Evolutionary conservation across 2,888 invertebrate genomes (phyloP).

Genomic region (Tholera decimalis): DNA sequence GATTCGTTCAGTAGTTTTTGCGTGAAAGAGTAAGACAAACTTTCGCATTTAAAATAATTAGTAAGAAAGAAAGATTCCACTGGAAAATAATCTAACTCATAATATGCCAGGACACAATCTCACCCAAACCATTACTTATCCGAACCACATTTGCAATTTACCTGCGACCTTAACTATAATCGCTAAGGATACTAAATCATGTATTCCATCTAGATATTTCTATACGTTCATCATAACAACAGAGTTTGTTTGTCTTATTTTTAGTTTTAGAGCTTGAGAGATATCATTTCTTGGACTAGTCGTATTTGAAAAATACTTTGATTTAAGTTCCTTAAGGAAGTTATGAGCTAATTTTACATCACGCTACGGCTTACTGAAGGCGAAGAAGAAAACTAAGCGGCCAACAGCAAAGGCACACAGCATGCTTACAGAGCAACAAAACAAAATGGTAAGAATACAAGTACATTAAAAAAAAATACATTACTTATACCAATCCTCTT

Average conservation of each 20-base stretch:
- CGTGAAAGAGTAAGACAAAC: too few relatives aligned
- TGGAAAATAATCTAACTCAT: conserved; percentile 22
- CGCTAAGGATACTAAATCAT: conserved; percentile 53
- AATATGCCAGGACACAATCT: not conserved
- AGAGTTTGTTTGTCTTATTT: not conserved
- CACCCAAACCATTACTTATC: conserved; percentile 3
- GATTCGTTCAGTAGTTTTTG: too few relatives aligned
- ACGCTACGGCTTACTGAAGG: not conserved
- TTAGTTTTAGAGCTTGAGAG: too few relatives aligned
- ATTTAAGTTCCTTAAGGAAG: not conserved
- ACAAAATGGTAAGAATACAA: too few relatives aligned
- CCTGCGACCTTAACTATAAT: conserved; percentile 10
- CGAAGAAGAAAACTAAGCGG: not conserved
- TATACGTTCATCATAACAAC: not conserved
- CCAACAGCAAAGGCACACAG: too few relatives aligned
- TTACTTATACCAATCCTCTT: too few relatives aligned
- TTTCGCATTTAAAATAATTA: too few relatives aligned
- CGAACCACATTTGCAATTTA: conserved; percentile 36
- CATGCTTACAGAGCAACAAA: too few relatives aligned
- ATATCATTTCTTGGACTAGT: too few relatives aligned
- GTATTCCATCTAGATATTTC: conserved; percentile 30
- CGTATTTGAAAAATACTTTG: too few relatives aligned
- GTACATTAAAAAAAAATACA: too few relatives aligned
- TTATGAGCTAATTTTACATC: not conserved
- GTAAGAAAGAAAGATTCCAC: too few relatives aligned